Evolutionary conservation across 2,888 invertebrate species (phyloP).

Genomic region (Xanthia icteritia): DNA sequence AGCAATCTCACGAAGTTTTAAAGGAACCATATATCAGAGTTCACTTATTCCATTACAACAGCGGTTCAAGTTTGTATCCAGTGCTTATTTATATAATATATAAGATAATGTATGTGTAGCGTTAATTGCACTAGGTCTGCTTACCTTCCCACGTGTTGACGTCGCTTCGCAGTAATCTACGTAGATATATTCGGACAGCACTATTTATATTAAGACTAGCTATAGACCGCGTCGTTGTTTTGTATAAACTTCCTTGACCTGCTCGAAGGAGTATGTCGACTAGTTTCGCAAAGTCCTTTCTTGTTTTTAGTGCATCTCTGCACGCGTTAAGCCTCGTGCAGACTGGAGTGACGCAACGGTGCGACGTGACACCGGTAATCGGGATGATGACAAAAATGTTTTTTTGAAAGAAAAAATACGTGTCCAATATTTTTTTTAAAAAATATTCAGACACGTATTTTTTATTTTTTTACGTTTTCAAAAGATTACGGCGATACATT

Average conservation of each 20-base stretch:
- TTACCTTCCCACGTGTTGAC: conserved; percentile 76
- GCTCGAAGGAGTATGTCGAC: background rate
- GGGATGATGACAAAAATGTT: too few species aligned
- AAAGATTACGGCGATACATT: too few species aligned
- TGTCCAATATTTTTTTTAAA: too few species aligned
- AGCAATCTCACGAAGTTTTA: conserved; percentile 2
- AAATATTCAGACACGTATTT: too few species aligned
- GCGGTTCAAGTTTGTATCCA: conserved; percentile 41
- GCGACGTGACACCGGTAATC: too few species aligned
- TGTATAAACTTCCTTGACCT: conserved; percentile 9
- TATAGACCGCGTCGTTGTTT: conserved; percentile 17
- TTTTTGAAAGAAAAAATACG: too few species aligned
- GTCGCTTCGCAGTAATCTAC: conserved; percentile 62
- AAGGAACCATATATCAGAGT: conserved; percentile 18
- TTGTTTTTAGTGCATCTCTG: background rate
- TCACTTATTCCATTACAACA: conserved; percentile 24
- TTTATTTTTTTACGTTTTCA: too few species aligned
- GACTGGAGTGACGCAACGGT: too few species aligned
- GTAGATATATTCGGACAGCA: conserved; percentile 38
- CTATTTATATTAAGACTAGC: conserved; percentile 46
- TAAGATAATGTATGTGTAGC: conserved; percentile 12
- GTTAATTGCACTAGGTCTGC: conserved; percentile 74
- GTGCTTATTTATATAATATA: conserved; percentile 71
- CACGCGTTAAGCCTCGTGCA: too few species aligned
- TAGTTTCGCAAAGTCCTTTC: conserved; percentile 10